These are phyloP conservation scores for Paraplagusia blochii DNA, from an alignment of 2,113 vertebrate species.

Conservation along the genomic window DNA sequence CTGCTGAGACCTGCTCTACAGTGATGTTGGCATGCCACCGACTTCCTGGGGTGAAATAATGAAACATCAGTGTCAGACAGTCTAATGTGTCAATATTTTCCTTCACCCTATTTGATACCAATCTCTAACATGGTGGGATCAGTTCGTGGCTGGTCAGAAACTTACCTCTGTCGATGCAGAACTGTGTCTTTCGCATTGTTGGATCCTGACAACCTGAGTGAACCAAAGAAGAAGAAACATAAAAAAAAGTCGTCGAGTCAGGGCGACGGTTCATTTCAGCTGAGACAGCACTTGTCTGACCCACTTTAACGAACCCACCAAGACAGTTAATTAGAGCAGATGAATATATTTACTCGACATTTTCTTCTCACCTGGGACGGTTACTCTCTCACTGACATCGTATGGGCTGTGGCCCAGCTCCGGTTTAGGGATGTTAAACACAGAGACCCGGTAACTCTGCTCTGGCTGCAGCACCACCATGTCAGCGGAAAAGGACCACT, in stretches of 20 bases:
- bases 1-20: not conserved
- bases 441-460: conserved; percentile 59
- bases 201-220: conserved; percentile 56
- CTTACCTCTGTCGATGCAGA: conserved; percentile 69
- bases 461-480: conserved; percentile 65
- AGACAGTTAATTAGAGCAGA: too few relatives aligned
- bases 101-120: too few relatives aligned
- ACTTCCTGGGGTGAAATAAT: conserved; percentile 50
- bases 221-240: not conserved
- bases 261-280: not conserved
- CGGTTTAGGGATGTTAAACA: conserved; percentile 74
- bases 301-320: too few relatives aligned
- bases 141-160: not conserved
- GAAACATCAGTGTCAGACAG: not conserved
- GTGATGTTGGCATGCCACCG: conserved; percentile 69
- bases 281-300: not conserved
- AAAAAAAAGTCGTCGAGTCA: not conserved
- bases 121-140: not conserved
- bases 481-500: conserved; percentile 73
- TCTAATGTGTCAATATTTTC: not conserved
- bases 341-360: too few relatives aligned
- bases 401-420: conserved; percentile 48
- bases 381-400: conserved; percentile 29
- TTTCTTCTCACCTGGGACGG: conserved; percentile 58
- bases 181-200: conserved; percentile 46